Evolutionary conservation across 2,888 invertebrate genomes (phyloP), one percentile per base, ranked within the genome.

Genomic region (Didymodactylos carnosus): DNA sequence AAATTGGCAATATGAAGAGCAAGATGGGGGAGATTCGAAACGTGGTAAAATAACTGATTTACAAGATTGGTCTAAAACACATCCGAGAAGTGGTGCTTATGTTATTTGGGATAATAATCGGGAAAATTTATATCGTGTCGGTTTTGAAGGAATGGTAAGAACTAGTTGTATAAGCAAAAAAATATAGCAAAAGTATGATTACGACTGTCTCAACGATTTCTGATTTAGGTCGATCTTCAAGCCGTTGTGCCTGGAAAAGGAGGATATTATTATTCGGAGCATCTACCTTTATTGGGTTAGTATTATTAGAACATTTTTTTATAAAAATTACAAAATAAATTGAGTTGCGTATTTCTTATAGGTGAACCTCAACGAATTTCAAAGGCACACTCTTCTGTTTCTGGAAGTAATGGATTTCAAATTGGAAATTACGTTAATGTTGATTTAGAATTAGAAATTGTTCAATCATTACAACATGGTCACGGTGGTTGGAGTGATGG

Each of bases 1-100:
- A 25, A 95, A 97, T 81, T 97, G 95, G 95, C 94, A 95, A 83
- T 97, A 95, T 95, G 94, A 94, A 84, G 94, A 95, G 84, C 95
- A 97, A 84, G 85, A 85, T 84, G 94, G 94, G 43, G 94, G 94
- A 0, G 93, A 93, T 81, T 92, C 94, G 27, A 87, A 94, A 73
- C 49, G 29, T 51, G 73, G 73, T 8, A 72, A 51, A 35, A 29
- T 72, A 4, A 27, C 69, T 13, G 39, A 53, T 39, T 14, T 73
- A 71, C 94, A 95, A 85, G 94, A 97, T 82, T 97, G 95, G 95
- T 94, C 94, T 73, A 92, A 94, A 27, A 91, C 92, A 0, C 93
- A 92, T 80, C 82, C 82, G 39, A 78, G 83, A 73, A 94, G 94
- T 72, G 95, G 94, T 39, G 94, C 94, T 5, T 95, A 95, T 84